A percentile compares a stretch with the other conserved stretches of the same genome.
These are phyloP conservation scores for Drosophila orosa DNA, from an alignment of 1,140 invertebrate genomes.

Conservation along the genomic window DNA sequence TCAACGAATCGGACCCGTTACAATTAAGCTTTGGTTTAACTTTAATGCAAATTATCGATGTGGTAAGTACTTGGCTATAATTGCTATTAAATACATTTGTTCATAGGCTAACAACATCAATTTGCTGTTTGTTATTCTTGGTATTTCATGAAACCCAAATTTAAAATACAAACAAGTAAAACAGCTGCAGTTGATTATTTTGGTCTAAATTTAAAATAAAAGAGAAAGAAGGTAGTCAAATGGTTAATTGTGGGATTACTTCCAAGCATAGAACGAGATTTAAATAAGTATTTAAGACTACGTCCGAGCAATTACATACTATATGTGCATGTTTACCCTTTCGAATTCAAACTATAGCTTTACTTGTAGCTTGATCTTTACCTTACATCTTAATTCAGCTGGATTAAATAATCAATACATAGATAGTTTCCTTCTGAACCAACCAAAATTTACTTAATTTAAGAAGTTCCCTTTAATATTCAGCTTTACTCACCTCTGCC, in stretches of 20 bases:
- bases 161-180: neutral
- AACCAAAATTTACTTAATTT: neutral
- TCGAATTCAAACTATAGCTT: neutral
- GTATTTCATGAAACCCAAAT: neutral
- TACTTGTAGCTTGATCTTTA: neutral
- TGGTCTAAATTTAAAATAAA: neutral
- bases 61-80: conserved; percentile 90
- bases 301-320: neutral
- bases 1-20: conserved; percentile 97
- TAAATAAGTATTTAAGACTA: no score
- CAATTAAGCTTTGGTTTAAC: conserved; percentile 98
- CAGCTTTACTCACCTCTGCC: neutral
- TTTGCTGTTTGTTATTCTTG: neutral
- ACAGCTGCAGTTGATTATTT: neutral
- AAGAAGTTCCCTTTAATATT: conserved; percentile 7
- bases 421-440: no score
- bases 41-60: conserved; percentile 99
- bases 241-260: no score
- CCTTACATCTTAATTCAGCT: neutral
- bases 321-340: neutral
- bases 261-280: no score
- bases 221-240: no score
- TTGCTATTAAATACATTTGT: neutral
- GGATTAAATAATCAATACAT: neutral
- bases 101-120: neutral